Percentiles rank a stretch among this genome's conserved stretches.
Evolutionary conservation across 2,113 vertebrate genomes (phyloP).

Genomic region (Chaetodon auriga): DNA sequence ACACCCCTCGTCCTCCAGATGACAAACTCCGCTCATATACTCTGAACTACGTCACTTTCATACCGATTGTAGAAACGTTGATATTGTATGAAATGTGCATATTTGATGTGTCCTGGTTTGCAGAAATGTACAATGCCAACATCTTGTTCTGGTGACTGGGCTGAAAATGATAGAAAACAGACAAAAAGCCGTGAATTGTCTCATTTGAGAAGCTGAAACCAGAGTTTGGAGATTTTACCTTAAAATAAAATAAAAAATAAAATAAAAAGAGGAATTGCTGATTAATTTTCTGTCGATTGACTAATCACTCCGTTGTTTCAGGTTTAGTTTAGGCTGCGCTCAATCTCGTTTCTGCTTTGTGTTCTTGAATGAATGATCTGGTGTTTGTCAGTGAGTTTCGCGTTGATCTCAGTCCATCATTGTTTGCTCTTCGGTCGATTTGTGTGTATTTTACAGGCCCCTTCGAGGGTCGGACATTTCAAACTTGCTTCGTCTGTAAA

Average conservation of each 20-base stretch:
- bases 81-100: too few relatives aligned
- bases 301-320: neutral
- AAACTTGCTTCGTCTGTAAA: neutral
- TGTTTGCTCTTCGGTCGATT: neutral
- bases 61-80: too few relatives aligned
- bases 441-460: neutral
- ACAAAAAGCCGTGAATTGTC: neutral
- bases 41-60: too few relatives aligned
- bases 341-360: neutral
- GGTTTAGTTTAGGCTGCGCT: neutral
- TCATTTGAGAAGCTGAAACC: neutral
- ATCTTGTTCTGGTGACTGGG: too few relatives aligned
- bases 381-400: neutral
- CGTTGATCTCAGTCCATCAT: neutral
- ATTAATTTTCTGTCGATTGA: neutral
- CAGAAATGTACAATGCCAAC: too few relatives aligned
- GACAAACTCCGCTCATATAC: too few relatives aligned
- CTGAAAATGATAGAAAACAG: neutral
- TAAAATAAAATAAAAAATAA: neutral
- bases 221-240: neutral
- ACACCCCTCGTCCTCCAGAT: too few relatives aligned
- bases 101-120: too few relatives aligned
- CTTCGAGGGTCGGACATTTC: too few relatives aligned
- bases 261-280: neutral
- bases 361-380: neutral